Evolutionary conservation across 2,888 invertebrate species (phyloP), one percentile per base, ranked within the genome.

Genomic region (Tachina grossa): DNA sequence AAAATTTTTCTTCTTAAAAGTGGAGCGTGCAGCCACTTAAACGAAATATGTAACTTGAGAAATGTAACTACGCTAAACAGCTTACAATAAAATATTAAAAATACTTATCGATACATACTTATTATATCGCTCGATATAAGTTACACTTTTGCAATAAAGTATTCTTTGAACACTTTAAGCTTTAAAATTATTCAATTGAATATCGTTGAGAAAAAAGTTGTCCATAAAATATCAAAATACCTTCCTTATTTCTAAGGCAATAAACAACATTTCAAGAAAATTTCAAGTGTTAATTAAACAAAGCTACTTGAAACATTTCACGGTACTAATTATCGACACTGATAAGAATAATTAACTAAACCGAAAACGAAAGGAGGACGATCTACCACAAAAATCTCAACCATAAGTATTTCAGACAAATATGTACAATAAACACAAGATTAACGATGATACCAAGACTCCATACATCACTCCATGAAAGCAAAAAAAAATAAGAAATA

Each of bases 391-490:
- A 76, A 82, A 75, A 82, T 85, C 74, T 85, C 71, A 79, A 63
- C 59, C 79, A 49, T 79, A 79, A 83, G 85, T 83, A 83, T 79
- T 85, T 83, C 75, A 76, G 85, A 85, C 85, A 85, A 85, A 85
- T 85, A 85, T 85, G 85, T 85, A 85, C 85, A 83, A 85, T 85
- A 85, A 85, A 85, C 83, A 79, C 79, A 83, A 85, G 85, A 85
- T 85, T 83, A 83, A 85, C 75, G 83, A 66, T 71, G 74, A 75
- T 63, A 65, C 31, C n/a, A 47, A 31, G 55, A n/a, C 47, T 5
- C 22, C 69, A 71, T 68, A 57, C 77, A 68, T 74, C 43, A 31
- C n/a, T 43, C 39, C 14, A 47, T 2, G 31, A 31, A 6, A 31
- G 31, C 31, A 31, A 57, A 16, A 47, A 49, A 31, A 14, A 39